Evolutionary conservation across 2,888 invertebrate genomes (phyloP), one percentile per base, ranked within the genome.

Genomic region (Pasiphila rectangulata): DNA sequence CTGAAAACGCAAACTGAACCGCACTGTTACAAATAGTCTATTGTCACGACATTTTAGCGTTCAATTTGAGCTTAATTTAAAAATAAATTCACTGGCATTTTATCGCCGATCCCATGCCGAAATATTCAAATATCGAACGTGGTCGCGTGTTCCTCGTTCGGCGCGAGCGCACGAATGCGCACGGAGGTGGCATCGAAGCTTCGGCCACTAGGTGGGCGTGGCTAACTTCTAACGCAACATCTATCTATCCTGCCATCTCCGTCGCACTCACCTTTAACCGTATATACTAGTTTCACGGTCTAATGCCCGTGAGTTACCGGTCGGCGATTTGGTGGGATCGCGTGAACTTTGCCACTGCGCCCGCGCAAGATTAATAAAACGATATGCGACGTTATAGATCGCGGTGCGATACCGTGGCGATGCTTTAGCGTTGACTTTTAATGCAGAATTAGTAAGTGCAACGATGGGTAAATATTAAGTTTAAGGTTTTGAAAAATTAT

Each of bases 141-240:
- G 56, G 64, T 54, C 72, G 76, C 86, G 85, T 84, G 79, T 71
- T 61, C 55, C 72, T 72, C 64, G 65, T 60, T 63, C 82, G 80
- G 84, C 85, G 87, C 84, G 76, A 79, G 86, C 87, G 87, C 85
- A 83, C 85, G 82, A 88, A 87, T 88, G 85, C 77, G 68, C 68
- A 57, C 73, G 79, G 79, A 86, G 87, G 87, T 78, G 85, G 85
- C 76, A 68, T 79, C 78, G 66, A 72, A 70, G 73, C 71, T 72
- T 70, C 72, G 74, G 69, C 71, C 76, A 71, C 64, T 60, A 61
- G 62, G 68, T 61, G 74, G 87, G 87, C 85, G 87, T 79, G 85
- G 85, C 73, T 63, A 75, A 63, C 68, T 74, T 85, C 86, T 87
- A 87, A 85, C 87, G 85, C 79, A 86, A 83, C 83, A 65, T 83